Conservation (phyloP, 2,888 invertebrate genomes). For the Anoplius nigerrimus region DNA sequence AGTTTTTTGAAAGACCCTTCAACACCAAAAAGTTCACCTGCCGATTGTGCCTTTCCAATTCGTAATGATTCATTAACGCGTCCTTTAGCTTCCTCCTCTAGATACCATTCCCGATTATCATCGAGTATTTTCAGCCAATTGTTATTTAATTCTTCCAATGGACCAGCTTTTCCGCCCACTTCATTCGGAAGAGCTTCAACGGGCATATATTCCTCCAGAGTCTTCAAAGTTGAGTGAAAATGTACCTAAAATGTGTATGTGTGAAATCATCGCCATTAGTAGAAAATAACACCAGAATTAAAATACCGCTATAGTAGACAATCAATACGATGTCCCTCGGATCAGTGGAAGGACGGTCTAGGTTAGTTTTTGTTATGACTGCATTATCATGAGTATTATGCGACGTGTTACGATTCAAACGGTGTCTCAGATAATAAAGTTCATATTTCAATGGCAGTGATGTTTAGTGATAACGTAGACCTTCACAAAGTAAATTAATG, state of each 20-base stretch:
- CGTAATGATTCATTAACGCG: constrained; percentile 79
- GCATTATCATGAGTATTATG: no score
- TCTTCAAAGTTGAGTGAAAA: constrained; percentile 74
- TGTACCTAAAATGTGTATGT: constrained; percentile 58
- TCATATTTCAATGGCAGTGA: no score
- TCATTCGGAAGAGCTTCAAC: constrained; percentile 80
- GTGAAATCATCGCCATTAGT: no score
- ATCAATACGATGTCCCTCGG: no score
- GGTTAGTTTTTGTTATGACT: no score
- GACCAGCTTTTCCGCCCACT: constrained; percentile 78
- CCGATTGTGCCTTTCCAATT: constrained; percentile 80
- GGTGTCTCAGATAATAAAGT: no score
- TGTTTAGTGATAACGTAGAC: no score
- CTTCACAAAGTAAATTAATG: no score
- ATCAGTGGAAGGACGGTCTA: no score
- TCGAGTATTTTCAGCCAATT: constrained; percentile 62
- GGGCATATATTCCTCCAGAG: constrained; percentile 76
- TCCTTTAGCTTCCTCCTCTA: constrained; percentile 76
- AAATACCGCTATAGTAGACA: no score
- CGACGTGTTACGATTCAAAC: no score
- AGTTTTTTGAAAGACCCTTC: constrained; percentile 86
- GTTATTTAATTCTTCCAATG: constrained; percentile 59
- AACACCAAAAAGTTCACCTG: constrained; percentile 80
- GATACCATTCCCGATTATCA: constrained; percentile 71
- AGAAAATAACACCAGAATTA: background rate